Evolutionary conservation across 2,113 vertebrate genomes (phyloP), one percentile per base, ranked within the genome.

Genomic region (Paramisgurnus dabryanus): DNA sequence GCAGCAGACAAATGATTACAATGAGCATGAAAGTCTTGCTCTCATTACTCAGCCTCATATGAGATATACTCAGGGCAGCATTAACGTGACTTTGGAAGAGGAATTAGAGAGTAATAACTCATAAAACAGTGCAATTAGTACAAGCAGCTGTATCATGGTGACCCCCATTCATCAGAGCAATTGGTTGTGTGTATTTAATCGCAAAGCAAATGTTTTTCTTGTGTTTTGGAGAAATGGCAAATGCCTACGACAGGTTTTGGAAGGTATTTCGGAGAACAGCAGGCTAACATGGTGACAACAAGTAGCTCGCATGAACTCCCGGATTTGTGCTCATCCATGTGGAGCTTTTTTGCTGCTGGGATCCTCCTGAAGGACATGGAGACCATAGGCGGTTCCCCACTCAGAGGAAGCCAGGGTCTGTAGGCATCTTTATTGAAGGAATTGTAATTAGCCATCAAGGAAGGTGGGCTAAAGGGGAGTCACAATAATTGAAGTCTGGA

Each of bases 401-500:
- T 82, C 67, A 74, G 84, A 69, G 86, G 81, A 78, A 80, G 49
- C 8, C 43, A 79, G 89, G 89, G 82, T 92, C 90, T 90, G 87
- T 82, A 86, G 88, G 88, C 89, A 88, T 85, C 89, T 91, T 85
- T 85, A 91, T 90, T 90, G 92, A 88, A 92, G 90, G 43, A 81
- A 90, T 91, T 89, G 91, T 93, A 92, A 93, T 91, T 91, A 92
- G 90, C 92, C 90, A 89, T 88, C 87, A 87, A 85, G 87, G 85
- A 87, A 89, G 87, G 83, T 86, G 53, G 80, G 87, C 87, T 85
- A 87, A 79, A 87, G 89, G 88, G 90, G 89, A 89, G 89, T 86
- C 86, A 64, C 84, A 87, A 91, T 92, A 91, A 92, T 91, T 92
- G 88, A 92, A 92, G 90, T 88, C 87, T 85, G 83, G 86, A 85